Evolutionary conservation across 2,113 vertebrate species (phyloP), one percentile per base, ranked within the genome.

Genomic region (Myiopsitta monachus): DNA sequence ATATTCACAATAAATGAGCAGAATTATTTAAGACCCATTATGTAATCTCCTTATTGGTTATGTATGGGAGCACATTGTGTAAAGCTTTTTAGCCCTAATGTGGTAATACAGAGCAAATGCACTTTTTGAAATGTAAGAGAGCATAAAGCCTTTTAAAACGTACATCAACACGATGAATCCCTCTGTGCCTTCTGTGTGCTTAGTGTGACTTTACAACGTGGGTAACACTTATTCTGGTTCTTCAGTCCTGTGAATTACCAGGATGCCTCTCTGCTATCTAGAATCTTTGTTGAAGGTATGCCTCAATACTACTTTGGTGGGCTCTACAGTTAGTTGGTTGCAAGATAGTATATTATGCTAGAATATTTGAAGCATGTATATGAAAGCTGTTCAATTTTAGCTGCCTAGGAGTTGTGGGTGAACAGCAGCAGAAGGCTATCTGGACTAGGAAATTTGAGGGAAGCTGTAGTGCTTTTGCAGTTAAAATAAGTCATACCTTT

Each of bases 11-110:
- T 94, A 94, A 92, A 96, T 10, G 3, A 90, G 10, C 41, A 63
- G 8, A 80, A 73, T 55, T 52, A 69, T 86, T 86, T 67, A 64
- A 88, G 13, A 10, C 22, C 30, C 31, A 15, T 14, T 33, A 41
- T 19, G 5, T 59, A 77, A 81, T 39, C 7, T 69, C 11, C 8
- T 77, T 77, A 31, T 7, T 94, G 14, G 15, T 69, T 73, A 44
- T 3, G 1, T 26, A 0, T 6, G 23, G 75, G 23, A 17, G 28
- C 22, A 82, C 0, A 0, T 0, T 26, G 72, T 63, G 52, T 10
- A 24, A 64, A 43, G 39, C 7, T 79, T 90, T 70, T 44, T 30
- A 66, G 30, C 19, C 36, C 82, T 47, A 4, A 5, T 11, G 14
- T 23, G 15, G 7, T 24, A 51, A 36, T 57, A 55, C 12, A 59